A percentile compares a stretch with the other conserved stretches of the same genome.
Evolutionary conservation across 2,888 invertebrate genomes (phyloP).

Genomic region (Dioctria linearis): DNA sequence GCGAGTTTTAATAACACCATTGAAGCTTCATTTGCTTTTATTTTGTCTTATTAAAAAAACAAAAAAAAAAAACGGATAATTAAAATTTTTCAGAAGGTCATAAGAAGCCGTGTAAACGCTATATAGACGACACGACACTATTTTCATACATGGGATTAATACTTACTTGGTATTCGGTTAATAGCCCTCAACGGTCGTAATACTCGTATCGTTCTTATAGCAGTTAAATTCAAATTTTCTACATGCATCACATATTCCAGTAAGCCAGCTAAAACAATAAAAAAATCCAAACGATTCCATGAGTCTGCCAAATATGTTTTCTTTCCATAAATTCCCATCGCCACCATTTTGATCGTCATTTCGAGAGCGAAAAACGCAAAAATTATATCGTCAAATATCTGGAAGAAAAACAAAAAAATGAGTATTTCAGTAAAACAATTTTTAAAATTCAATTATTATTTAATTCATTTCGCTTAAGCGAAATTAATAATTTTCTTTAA

Average conservation of each 20-base stretch:
- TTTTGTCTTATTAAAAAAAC: not conserved
- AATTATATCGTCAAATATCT: constrained; percentile 98
- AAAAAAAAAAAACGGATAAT: no score
- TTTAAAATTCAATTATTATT: constrained; percentile 7
- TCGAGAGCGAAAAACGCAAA: constrained; percentile 98
- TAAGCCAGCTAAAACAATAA: constrained; percentile 96
- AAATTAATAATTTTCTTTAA: no score
- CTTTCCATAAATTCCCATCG: constrained; percentile 96
- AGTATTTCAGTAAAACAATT: not conserved
- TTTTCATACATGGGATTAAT: constrained; percentile 33
- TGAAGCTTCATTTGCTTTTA: no score
- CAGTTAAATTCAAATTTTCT: constrained; percentile 98
- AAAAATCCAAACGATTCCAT: constrained; percentile 98
- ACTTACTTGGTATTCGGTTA: constrained; percentile 99
- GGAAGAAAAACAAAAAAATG: constrained; percentile 65
- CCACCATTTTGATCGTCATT: constrained; percentile 98
- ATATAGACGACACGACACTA: no score
- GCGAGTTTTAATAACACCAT: no score
- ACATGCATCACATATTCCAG: constrained; percentile 94
- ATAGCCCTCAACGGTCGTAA: constrained; percentile 97
- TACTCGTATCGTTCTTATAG: constrained; percentile 98
- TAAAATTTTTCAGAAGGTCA: no score
- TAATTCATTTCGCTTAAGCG: no score
- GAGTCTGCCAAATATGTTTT: constrained; percentile 97
- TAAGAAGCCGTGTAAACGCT: no score